Conservation (phyloP, 2,888 invertebrate genomes). For the Teleiodes luculella region DNA sequence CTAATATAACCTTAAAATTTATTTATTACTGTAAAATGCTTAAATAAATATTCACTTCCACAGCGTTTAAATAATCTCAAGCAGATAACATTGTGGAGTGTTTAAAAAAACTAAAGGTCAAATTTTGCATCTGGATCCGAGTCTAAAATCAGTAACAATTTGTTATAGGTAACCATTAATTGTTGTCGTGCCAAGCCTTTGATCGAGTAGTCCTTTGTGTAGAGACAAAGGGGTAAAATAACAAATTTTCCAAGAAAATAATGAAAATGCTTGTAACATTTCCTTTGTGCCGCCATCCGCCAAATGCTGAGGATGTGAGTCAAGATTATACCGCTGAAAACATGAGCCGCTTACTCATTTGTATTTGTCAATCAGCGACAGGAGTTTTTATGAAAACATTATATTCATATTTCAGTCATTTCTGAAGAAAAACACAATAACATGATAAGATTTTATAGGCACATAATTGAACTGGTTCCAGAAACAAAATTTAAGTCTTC, state of each 20-base stretch:
- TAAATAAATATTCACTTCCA: no score
- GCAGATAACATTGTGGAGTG: no score
- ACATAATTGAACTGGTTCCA: no score
- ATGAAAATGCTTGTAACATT: background rate
- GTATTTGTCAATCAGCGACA: conserved; percentile 13
- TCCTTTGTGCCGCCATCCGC: background rate
- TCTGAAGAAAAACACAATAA: no score
- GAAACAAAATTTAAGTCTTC: no score
- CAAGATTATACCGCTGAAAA: conserved; percentile 16
- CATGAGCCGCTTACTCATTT: conserved; percentile 20
- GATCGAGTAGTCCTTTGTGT: background rate
- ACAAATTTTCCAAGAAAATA: conserved; percentile 1
- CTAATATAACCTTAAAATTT: no score
- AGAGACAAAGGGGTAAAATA: conserved; percentile 4
- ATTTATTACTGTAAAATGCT: no score
- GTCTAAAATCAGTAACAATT: background rate
- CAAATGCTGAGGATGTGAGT: background rate
- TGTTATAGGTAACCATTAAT: conserved; percentile 1
- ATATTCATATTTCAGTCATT: no score
- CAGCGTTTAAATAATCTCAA: no score
- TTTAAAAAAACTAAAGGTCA: no score
- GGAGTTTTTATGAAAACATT: background rate
- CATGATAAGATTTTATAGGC: no score
- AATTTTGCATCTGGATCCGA: no score
- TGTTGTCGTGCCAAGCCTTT: background rate